Conservation (phyloP, 1,140 invertebrate genomes). For the Stratiolaelaps scimitus region DNA sequence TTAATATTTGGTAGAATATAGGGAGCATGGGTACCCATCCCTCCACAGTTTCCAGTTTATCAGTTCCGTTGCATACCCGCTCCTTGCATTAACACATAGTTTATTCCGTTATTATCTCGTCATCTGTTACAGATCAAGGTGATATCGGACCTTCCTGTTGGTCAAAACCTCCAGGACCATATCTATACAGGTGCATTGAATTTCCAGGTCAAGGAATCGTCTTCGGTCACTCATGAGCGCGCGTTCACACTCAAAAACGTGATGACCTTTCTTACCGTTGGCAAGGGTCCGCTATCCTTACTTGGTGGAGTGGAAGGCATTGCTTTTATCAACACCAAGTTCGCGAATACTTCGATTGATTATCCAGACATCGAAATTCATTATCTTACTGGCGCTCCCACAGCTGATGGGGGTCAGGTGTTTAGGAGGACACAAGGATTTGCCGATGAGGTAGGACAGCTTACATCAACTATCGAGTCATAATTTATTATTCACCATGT, state of each 20-base stretch:
- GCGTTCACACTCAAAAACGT: conserved; percentile 56
- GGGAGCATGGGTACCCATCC: not conserved
- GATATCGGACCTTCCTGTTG: conserved; percentile 43
- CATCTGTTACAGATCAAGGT: conserved; percentile 35
- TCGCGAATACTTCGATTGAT: conserved; percentile 63
- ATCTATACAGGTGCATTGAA: conserved; percentile 36
- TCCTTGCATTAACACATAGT: not conserved
- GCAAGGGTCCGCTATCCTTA: conserved; percentile 65
- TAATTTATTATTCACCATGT: too few relatives aligned
- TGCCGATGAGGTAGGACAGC: conserved; percentile 52
- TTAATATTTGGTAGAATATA: not conserved
- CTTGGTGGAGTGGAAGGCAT: conserved; percentile 68
- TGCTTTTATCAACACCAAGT: conserved; percentile 71
- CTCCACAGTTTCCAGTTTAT: not conserved
- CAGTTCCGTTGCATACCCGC: not conserved
- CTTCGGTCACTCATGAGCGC: conserved; percentile 59
- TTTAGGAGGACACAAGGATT: conserved; percentile 60
- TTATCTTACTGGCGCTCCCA: conserved; percentile 63
- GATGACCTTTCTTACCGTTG: conserved; percentile 38
- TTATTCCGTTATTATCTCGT: not conserved
- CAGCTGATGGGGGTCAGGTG: conserved; percentile 55
- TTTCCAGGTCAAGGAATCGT: conserved; percentile 35
- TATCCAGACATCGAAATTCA: conserved; percentile 84
- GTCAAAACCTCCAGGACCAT: conserved; percentile 43
- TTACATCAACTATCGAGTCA: too few relatives aligned